phyloP scores from a whole-genome alignment of 2,113 vertebrate genomes.

The Bombycilla garrulus region DNA sequence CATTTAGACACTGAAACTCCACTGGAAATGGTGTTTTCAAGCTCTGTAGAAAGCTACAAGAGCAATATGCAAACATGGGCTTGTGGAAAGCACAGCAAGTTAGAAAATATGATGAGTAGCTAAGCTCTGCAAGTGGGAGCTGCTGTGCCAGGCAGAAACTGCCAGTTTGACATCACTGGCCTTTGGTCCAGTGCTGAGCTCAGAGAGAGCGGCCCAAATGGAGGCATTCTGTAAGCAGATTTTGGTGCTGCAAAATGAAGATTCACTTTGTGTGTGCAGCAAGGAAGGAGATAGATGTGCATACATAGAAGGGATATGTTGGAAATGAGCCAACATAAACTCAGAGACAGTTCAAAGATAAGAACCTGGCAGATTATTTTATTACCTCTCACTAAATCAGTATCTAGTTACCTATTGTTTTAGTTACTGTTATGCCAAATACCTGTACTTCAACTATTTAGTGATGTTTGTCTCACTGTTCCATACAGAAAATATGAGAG shows the following conservation, averaged over 20 bases:
- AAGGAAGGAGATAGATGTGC: neutral
- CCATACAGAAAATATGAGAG: fast-evolving
- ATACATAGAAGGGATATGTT: neutral
- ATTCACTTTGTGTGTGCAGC: neutral
- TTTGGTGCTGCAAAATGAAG: neutral
- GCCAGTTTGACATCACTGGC: neutral
- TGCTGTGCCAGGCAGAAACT: neutral
- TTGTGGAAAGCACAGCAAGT: neutral
- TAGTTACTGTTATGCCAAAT: neutral
- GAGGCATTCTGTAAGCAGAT: neutral
- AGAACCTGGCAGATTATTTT: neutral
- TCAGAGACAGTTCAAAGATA: neutral
- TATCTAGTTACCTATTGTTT: neutral
- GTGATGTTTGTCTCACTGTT: neutral
- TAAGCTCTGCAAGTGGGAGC: neutral
- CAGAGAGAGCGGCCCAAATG: neutral
- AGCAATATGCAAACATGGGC: neutral
- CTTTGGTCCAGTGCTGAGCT: neutral
- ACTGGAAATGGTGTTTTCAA: neutral
- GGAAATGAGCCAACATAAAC: neutral
- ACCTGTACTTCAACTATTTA: neutral
- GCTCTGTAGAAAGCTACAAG: neutral
- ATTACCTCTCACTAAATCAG: neutral
- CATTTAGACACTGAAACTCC: neutral
- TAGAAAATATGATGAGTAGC: neutral